These are phyloP conservation scores for Platerodrilus igneus DNA, from an alignment of 2,888 invertebrate species.

Conservation along the genomic window DNA sequence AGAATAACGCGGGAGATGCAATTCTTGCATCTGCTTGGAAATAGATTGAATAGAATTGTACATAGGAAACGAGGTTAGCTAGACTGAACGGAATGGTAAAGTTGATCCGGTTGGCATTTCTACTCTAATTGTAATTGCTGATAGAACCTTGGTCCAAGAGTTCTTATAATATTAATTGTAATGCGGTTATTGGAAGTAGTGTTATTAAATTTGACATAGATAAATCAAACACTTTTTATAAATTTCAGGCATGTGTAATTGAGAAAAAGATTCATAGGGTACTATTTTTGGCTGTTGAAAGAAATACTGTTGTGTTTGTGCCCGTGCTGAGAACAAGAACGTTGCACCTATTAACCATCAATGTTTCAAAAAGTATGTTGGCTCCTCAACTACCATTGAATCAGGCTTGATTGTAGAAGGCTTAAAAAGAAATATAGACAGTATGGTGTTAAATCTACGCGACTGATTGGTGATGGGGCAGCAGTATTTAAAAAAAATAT, in stretches of 20 bases:
- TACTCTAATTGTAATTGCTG: too few relatives aligned
- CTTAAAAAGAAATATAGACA: constrained; percentile 5
- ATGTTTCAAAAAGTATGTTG: constrained; percentile 5
- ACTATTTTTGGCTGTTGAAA: constrained; percentile 1
- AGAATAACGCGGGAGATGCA: too few relatives aligned
- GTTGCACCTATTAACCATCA: not conserved
- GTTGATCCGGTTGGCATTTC: too few relatives aligned
- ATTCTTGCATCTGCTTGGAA: too few relatives aligned
- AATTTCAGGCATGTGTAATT: constrained; percentile 1
- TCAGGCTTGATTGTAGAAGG: constrained; percentile 6
- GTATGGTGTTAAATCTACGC: constrained; percentile 8
- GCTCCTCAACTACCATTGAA: constrained; percentile 8
- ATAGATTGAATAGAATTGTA: too few relatives aligned
- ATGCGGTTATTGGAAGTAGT: too few relatives aligned
- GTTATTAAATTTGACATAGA: too few relatives aligned
- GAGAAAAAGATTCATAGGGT: not conserved
- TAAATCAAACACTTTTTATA: too few relatives aligned
- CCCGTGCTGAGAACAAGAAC: not conserved
- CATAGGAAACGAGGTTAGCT: too few relatives aligned
- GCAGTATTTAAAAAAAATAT: constrained; percentile 11
- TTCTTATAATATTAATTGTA: too few relatives aligned
- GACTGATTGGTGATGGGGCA: constrained; percentile 12
- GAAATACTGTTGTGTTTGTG: not conserved
- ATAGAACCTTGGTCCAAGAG: too few relatives aligned
- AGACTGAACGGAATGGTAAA: too few relatives aligned